Evolutionary conservation across 2,797 vertebrate species (phyloP).

Genomic region (Fistularia tabacaria): DNA sequence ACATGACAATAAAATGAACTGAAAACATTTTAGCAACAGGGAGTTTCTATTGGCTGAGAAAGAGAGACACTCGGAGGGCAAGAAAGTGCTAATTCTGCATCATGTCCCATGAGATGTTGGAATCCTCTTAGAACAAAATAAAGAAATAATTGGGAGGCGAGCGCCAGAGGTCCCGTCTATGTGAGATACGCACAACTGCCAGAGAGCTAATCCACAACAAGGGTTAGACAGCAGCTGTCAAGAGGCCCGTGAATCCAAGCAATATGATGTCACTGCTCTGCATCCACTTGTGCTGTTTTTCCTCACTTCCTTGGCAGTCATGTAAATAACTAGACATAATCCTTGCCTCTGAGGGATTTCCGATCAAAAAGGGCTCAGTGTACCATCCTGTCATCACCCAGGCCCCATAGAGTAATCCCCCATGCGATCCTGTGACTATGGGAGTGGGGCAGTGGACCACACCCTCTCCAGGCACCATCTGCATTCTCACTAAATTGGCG

Average conservation of each 20-base stretch:
- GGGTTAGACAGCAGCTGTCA: constrained; percentile 63
- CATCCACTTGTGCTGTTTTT: constrained; percentile 53
- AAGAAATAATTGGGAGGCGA: constrained; percentile 27
- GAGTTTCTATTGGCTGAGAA: not conserved
- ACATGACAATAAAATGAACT: not conserved
- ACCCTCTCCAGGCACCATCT: constrained; percentile 52
- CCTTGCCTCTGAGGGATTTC: constrained; percentile 69
- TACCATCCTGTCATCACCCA: constrained; percentile 62
- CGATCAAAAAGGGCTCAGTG: constrained; percentile 66
- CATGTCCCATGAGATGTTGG: not conserved
- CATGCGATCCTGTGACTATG: constrained; percentile 62
- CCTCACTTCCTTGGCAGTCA: constrained; percentile 53
- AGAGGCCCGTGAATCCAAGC: constrained; percentile 44
- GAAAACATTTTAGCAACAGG: too few relatives aligned
- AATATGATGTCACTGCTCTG: constrained; percentile 51
- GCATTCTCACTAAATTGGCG: constrained; percentile 36
- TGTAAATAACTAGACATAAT: constrained; percentile 74
- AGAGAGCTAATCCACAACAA: constrained; percentile 58
- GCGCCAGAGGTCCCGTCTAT: constrained; percentile 34
- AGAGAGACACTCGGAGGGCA: not conserved
- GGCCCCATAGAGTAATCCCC: constrained; percentile 65
- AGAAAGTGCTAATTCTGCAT: constrained; percentile 6
- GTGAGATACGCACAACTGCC: constrained; percentile 35
- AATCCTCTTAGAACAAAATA: constrained; percentile 46
- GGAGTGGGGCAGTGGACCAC: constrained; percentile 38